Base-by-base conservation (phyloP, 1,140 invertebrate species). In the Hylyphantes graminicola region DNA sequence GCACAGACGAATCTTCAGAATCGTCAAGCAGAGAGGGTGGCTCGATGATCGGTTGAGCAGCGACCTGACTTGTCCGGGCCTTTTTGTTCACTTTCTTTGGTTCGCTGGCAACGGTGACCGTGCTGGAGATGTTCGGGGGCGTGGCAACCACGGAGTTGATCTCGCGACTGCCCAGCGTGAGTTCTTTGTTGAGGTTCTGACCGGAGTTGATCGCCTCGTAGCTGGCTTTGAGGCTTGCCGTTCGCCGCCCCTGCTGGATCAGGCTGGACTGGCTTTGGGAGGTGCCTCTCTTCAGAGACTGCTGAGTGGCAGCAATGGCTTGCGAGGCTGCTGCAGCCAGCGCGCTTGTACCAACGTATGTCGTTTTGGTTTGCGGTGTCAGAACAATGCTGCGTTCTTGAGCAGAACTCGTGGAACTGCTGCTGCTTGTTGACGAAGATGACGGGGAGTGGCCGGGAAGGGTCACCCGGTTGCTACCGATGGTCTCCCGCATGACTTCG, bases 281-380 rank as follows among this genome's bases (percentile, higher is more conserved):
- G 54, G 59, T 77, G 15, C 73, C 73, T 70, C 82, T 17, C 54
- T 85, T 85, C 13, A 85, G 48, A 59, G 82, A 85, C 91, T 98
- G 96, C 88, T 98, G 96, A 15, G 97, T 98, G 7, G 96, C 96
- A 12, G 96, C 96, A 82, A 98, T 98, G 0, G 97, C 97, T 90
- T 98, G 97, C 21, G 96, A 97, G 0, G 97, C 97, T 15, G 97
- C 97, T 2, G 95, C 96, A 0, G 96, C 96, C 82, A 98, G 97
- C 0, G 97, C 95, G 88, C 94, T 97, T 35, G 94, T 94, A 63
- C 94, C 94, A 86, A 91, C 92, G 86, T 94, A 94, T 61, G 90
- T 90, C 35, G 92, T 90, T 11, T 91, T 87, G 68, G 90, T 90
- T 79, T 88, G 86, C 86, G 51, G 70, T n/a, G 76, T 86, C 87